These are phyloP conservation scores for Poecilia gillii DNA, from an alignment of 2,797 vertebrate genomes.

Conservation along the genomic window DNA sequence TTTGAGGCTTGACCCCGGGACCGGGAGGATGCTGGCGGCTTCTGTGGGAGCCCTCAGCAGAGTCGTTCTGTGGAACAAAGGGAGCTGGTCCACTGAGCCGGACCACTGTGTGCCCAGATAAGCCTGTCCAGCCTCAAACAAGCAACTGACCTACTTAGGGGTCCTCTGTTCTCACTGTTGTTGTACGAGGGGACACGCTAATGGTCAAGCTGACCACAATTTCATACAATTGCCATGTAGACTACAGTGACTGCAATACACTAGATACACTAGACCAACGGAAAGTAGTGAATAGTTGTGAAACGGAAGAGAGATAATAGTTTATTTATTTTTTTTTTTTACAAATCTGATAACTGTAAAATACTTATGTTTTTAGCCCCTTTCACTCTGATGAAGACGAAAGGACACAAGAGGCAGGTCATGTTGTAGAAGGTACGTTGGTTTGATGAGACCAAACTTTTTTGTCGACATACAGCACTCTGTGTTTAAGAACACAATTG, in stretches of 20 bases:
- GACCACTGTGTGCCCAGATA: slow-evolving; percentile 70
- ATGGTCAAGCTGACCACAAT: slow-evolving; percentile 44
- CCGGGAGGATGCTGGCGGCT: slow-evolving; percentile 55
- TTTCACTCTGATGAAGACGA: neutral
- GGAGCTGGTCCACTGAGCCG: slow-evolving; percentile 64
- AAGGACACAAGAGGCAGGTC: neutral
- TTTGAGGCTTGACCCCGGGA: slow-evolving; percentile 66
- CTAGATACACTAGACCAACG: neutral
- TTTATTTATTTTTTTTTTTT: neutral
- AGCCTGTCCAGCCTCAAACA: slow-evolving; percentile 65
- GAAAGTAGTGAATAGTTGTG: neutral
- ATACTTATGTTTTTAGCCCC: neutral
- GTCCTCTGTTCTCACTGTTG: slow-evolving; percentile 60
- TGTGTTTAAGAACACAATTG: neutral
- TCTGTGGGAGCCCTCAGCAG: slow-evolving; percentile 63
- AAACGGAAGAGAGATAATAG: neutral
- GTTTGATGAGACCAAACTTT: too few species aligned
- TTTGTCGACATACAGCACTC: neutral
- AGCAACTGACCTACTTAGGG: slow-evolving; percentile 76
- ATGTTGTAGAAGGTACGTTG: neutral
- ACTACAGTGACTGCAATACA: slow-evolving; percentile 3
- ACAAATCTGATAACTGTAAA: neutral
- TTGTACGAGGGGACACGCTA: slow-evolving; percentile 38
- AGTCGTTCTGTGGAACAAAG: slow-evolving; percentile 68
- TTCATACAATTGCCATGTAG: slow-evolving; percentile 6